Percentiles rank a stretch among this genome's conserved stretches.
Evolutionary conservation across 2,888 invertebrate species (phyloP).

Genomic region (Onthophagus sagittarius): DNA sequence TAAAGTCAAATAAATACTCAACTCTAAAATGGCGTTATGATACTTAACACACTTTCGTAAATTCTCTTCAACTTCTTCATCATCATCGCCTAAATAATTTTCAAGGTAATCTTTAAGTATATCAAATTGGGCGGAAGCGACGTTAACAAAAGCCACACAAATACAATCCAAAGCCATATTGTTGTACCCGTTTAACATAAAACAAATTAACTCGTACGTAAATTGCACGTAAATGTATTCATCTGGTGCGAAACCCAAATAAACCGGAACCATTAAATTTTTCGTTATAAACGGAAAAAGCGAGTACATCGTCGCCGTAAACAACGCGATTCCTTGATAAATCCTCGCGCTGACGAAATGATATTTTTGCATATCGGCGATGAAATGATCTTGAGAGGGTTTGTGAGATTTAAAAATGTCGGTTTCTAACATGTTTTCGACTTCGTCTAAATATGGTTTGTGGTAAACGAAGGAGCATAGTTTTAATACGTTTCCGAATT

Average conservation of each 20-base stretch:
- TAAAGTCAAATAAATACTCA: too few relatives aligned
- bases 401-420: slow-evolving; percentile 21
- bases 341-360: slow-evolving; percentile 19
- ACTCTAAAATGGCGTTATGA: slow-evolving; percentile 17
- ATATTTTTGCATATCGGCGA: slow-evolving; percentile 14
- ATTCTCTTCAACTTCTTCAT: background rate
- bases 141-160: slow-evolving; percentile 25
- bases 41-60: slow-evolving; percentile 7
- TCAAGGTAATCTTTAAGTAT: slow-evolving; percentile 29
- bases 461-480: slow-evolving; percentile 20
- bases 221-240: slow-evolving; percentile 21
- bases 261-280: slow-evolving; percentile 25
- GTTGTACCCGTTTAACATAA: slow-evolving; percentile 27
- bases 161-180: slow-evolving; percentile 29
- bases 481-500: slow-evolving; percentile 24
- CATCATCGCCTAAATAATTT: background rate
- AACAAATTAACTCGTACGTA: slow-evolving; percentile 24
- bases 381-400: slow-evolving; percentile 17
- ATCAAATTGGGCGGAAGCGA: slow-evolving; percentile 28
- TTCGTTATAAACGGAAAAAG: slow-evolving; percentile 26
- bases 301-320: slow-evolving; percentile 25
- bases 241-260: slow-evolving; percentile 24
- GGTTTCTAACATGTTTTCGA: slow-evolving; percentile 13
- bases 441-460: slow-evolving; percentile 4
- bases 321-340: slow-evolving; percentile 23